phyloP scores from a whole-genome alignment of 1,140 invertebrate species.

The Bombus fervidus region DNA sequence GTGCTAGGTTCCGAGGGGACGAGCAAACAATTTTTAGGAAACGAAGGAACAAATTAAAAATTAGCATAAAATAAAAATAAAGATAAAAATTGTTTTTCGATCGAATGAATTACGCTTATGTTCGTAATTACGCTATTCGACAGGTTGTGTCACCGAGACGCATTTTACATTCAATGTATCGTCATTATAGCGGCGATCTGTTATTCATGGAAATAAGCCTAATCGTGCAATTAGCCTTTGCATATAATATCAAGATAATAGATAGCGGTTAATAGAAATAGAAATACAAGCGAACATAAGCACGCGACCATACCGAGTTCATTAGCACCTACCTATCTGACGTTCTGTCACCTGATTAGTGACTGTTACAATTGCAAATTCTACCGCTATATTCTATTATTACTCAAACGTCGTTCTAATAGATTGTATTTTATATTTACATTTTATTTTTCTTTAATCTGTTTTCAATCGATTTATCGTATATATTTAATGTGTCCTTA shows the following conservation, averaged over 20 bases:
- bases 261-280: conserved; percentile 2
- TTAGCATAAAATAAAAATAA: neutral
- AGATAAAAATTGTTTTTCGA: neutral
- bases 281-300: too few relatives aligned
- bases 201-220: conserved; percentile 26
- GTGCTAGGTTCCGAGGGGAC: too few relatives aligned
- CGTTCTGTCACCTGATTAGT: neutral
- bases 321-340: neutral
- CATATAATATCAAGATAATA: neutral
- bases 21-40: too few relatives aligned
- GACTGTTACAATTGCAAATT: neutral
- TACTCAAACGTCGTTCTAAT: neutral
- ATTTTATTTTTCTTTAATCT: neutral
- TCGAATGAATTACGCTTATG: neutral
- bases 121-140: neutral
- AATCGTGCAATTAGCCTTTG: conserved; percentile 9
- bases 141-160: neutral
- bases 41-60: neutral
- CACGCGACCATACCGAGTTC: neutral
- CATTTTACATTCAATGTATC: neutral
- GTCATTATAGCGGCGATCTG: neutral
- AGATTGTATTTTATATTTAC: neutral
- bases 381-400: too few relatives aligned
- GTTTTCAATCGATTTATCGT: neutral
- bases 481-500: neutral